Base-by-base conservation (phyloP, 2,797 vertebrate species). In the Rhincodon typus region DNA sequence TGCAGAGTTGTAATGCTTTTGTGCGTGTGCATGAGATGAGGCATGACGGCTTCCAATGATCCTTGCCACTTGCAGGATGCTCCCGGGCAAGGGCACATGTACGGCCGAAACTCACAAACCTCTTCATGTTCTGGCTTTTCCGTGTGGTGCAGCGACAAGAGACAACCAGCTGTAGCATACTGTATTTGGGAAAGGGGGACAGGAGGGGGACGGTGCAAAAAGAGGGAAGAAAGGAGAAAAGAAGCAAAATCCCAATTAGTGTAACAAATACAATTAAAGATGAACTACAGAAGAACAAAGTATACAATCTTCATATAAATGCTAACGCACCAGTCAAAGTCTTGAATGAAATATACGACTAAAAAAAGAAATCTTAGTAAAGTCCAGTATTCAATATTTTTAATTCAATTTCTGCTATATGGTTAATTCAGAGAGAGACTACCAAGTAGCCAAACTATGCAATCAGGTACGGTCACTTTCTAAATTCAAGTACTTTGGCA, bases 101-200 rank as follows among this genome's bases (percentile, higher is more conserved):
- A 98, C 1, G 97, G 97, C 34, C 97, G 96, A 96, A 97, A 97
- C 97, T 98, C 97, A 1, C 97, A 98, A 95, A 97, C 97, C 96
- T 98, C 98, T 96, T 98, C 97, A 15, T 98, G 97, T 2, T 98
- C 98, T 0, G 98, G 97, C 95, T 98, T 98, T 96, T 98, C 98
- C 0, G 96, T 98, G 97, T 98, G 98, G 96, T 98, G 98, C 0
- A 98, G 97, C 0, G 98, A 97, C 96, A 98, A 96, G 94, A 96
- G 96, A 38, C 98, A 98, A 96, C 98, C 98, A 0, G 98, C 97
- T 0, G 97, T 97, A 62, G 97, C 97, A 96, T 97, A 98, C 98
- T 98, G 96, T 17, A 87, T 95, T 72, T 13, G 87, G 82, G 57
- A 12, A 62, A 10, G 57, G 57, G 7, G 57, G 10, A 8, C 0